Conservation (phyloP, 2,797 vertebrate genomes). For the Apodemus agrarius region DNA sequence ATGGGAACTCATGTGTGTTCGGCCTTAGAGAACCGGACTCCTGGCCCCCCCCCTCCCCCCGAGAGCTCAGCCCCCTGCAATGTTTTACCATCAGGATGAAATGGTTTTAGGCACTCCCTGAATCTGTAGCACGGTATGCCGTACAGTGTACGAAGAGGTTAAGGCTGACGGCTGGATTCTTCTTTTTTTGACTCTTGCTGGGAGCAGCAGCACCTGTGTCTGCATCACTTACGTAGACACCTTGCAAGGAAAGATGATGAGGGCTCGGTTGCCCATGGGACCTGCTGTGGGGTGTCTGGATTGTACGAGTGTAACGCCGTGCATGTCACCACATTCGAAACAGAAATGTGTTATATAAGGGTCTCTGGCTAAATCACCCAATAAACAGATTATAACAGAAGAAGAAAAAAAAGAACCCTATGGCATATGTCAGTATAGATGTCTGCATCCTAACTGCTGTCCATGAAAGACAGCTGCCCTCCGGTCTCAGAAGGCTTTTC, state of each 20-base stretch:
- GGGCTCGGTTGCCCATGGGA: constrained; percentile 45
- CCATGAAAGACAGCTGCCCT: constrained; percentile 68
- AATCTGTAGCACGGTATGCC: not conserved
- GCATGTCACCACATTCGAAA: constrained; percentile 75
- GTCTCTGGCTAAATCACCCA: constrained; percentile 79
- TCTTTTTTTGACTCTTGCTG: constrained; percentile 47
- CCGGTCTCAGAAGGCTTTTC: constrained; percentile 67
- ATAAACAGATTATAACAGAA: constrained; percentile 79
- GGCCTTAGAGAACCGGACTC: constrained; percentile 59
- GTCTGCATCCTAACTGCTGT: constrained; percentile 69
- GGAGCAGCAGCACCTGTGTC: not conserved
- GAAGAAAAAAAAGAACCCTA: constrained; percentile 53
- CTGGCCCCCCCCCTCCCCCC: no score
- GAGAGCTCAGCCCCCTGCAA: constrained; percentile 18
- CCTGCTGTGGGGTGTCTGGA: constrained; percentile 43
- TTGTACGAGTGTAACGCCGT: constrained; percentile 46
- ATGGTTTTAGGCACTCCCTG: constrained; percentile 23
- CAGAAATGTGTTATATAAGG: constrained; percentile 86
- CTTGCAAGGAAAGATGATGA: constrained; percentile 18
- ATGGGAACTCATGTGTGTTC: constrained; percentile 68
- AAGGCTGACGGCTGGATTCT: not conserved
- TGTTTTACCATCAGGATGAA: constrained; percentile 53
- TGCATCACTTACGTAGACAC: constrained; percentile 25
- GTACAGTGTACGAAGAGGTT: not conserved
- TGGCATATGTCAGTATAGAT: constrained; percentile 82